A percentile compares a stretch with the other conserved stretches of the same genome.
Conservation (phyloP, 1,140 invertebrate species). For the Mycetomoellerius zeteki region DNA sequence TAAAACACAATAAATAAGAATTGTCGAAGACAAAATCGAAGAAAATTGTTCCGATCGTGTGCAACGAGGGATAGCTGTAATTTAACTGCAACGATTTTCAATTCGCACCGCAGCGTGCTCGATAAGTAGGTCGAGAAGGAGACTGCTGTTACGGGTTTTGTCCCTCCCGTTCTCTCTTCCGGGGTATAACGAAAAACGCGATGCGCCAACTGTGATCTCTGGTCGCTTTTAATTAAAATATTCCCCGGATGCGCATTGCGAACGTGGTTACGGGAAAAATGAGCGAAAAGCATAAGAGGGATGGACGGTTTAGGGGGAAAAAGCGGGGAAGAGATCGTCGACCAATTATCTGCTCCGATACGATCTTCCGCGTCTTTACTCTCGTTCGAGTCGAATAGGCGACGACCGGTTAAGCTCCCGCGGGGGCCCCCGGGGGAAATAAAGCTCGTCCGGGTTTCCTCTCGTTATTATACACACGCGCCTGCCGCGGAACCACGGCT, state of each 20-base stretch:
- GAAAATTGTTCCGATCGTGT: background rate
- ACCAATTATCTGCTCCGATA: slow-evolving; percentile 86
- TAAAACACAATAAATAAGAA: background rate
- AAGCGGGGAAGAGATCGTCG: slow-evolving; percentile 82
- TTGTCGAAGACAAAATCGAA: background rate
- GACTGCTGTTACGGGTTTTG: background rate
- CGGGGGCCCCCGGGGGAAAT: slow-evolving; percentile 82
- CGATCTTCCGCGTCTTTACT: slow-evolving; percentile 84
- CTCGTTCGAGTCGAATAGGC: slow-evolving; percentile 77
- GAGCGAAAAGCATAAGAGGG: slow-evolving; percentile 30
- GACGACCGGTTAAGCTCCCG: slow-evolving; percentile 79
- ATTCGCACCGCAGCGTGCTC: slow-evolving; percentile 33
- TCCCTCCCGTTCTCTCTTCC: background rate
- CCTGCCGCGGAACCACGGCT: slow-evolving; percentile 65
- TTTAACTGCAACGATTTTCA: slow-evolving; percentile 10
- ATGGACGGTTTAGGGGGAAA: slow-evolving; percentile 54
- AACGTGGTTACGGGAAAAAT: slow-evolving; percentile 24
- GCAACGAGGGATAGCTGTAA: slow-evolving; percentile 17
- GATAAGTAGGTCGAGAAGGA: slow-evolving; percentile 30
- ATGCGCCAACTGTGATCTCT: slow-evolving; percentile 21
- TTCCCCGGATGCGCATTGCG: slow-evolving; percentile 60
- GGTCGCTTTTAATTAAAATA: slow-evolving; percentile 79
- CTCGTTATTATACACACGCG: slow-evolving; percentile 85
- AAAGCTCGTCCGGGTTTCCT: slow-evolving; percentile 83
- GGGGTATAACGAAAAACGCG: slow-evolving; percentile 36